phyloP scores from a whole-genome alignment of 2,113 vertebrate genomes.

The Tyto alba region DNA sequence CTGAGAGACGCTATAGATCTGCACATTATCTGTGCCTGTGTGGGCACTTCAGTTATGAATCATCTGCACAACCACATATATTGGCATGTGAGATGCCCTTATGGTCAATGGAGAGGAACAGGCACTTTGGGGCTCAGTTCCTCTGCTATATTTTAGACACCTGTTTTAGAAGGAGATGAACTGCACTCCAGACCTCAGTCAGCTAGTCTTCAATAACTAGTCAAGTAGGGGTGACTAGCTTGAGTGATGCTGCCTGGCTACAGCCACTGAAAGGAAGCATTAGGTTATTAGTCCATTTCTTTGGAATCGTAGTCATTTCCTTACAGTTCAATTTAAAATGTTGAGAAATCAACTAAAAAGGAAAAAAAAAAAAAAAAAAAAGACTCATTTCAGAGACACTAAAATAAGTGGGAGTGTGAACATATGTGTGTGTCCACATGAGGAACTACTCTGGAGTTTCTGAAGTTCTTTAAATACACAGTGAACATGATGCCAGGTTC shows the following conservation, averaged over 20 bases:
- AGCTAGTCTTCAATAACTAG: not conserved
- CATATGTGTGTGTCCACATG: conserved; percentile 40
- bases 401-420: conserved; percentile 51
- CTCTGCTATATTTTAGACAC: not conserved
- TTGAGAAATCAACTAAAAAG: not conserved
- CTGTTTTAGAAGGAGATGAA: not conserved
- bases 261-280: not conserved
- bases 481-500: not conserved
- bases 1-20: not conserved
- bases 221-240: not conserved
- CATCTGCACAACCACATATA: not conserved
- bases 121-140: not conserved
- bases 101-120: not conserved
- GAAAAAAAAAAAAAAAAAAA: not conserved
- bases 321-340: not conserved
- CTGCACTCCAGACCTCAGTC: not conserved
- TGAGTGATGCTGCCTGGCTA: not conserved
- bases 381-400: not conserved
- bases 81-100: not conserved
- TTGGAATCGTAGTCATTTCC: not conserved
- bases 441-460: conserved; percentile 29
- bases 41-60: not conserved
- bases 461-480: conserved; percentile 33
- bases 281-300: not conserved
- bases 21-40: not conserved